phyloP scores from a whole-genome alignment of 2,113 vertebrate species.

The Heterocephalus glaber region DNA sequence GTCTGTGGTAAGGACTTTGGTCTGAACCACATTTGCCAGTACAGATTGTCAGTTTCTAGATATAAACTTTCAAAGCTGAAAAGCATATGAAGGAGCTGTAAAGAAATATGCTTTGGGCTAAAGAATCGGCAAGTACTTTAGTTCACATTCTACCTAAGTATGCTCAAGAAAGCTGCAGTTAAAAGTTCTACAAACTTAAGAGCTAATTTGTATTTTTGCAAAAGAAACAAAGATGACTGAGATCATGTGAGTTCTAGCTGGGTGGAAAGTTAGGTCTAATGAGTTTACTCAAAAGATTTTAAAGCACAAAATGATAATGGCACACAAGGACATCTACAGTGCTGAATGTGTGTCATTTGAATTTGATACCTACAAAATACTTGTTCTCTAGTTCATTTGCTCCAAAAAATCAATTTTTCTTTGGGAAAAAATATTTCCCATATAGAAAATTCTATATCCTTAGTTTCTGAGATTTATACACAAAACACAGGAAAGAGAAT shows the following conservation, averaged over 20 bases:
- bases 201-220: conserved; percentile 61
- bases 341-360: neutral
- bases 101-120: conserved; percentile 33
- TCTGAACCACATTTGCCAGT: conserved; percentile 71
- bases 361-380: neutral
- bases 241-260: conserved; percentile 26
- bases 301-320: neutral
- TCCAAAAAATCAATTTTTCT: conserved; percentile 34
- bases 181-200: conserved; percentile 34
- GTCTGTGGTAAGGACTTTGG: conserved; percentile 56
- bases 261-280: neutral
- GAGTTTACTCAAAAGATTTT: neutral
- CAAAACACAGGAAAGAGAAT: neutral
- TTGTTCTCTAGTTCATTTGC: neutral
- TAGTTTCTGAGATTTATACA: conserved; percentile 2
- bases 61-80: conserved; percentile 2
- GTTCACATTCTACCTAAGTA: conserved; percentile 8
- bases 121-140: conserved; percentile 19
- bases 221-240: conserved; percentile 52
- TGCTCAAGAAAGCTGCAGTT: neutral
- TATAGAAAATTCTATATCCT: neutral
- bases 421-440: conserved; percentile 22
- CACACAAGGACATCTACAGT: neutral
- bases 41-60: conserved; percentile 70
- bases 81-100: conserved; percentile 51